phyloP scores from a whole-genome alignment of 2,888 invertebrate genomes.

The Eupithecia dodoneata region DNA sequence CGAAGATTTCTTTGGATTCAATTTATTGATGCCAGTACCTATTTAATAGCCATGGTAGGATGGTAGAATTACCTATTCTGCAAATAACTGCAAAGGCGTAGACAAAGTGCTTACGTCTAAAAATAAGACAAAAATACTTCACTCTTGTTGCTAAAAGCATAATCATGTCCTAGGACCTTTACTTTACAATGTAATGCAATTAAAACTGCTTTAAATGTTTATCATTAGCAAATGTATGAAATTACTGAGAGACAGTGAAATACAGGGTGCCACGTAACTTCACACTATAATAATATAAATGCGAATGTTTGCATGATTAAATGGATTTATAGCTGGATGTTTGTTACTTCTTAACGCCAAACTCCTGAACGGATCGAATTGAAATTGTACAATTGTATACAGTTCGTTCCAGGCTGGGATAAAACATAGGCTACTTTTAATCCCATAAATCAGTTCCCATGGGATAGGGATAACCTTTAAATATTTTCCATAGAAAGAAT shows the following conservation, averaged over 20 bases:
- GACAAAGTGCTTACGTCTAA: conserved; percentile 25
- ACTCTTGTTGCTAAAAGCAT: conserved; percentile 39
- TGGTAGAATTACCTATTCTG: neutral
- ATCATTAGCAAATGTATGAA: conserved; percentile 39
- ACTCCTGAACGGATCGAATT: too few species aligned
- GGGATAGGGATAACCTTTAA: too few species aligned
- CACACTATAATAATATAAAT: too few species aligned
- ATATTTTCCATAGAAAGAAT: too few species aligned
- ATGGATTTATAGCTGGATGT: too few species aligned
- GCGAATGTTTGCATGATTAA: too few species aligned
- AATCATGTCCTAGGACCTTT: conserved; percentile 37
- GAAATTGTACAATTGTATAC: too few species aligned
- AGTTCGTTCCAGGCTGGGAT: too few species aligned
- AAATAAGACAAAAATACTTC: conserved; percentile 35
- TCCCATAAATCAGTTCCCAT: too few species aligned
- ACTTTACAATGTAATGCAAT: conserved; percentile 38
- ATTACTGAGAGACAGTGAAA: conserved; percentile 25
- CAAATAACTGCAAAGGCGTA: conserved; percentile 2
- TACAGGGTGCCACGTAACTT: neutral
- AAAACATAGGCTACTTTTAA: too few species aligned
- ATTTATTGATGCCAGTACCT: neutral
- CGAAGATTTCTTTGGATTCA: neutral
- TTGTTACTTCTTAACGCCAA: too few species aligned
- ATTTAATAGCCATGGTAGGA: neutral
- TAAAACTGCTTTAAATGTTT: conserved; percentile 43